Conservation (phyloP, 2,113 vertebrate genomes). For the Jacana jacana region DNA sequence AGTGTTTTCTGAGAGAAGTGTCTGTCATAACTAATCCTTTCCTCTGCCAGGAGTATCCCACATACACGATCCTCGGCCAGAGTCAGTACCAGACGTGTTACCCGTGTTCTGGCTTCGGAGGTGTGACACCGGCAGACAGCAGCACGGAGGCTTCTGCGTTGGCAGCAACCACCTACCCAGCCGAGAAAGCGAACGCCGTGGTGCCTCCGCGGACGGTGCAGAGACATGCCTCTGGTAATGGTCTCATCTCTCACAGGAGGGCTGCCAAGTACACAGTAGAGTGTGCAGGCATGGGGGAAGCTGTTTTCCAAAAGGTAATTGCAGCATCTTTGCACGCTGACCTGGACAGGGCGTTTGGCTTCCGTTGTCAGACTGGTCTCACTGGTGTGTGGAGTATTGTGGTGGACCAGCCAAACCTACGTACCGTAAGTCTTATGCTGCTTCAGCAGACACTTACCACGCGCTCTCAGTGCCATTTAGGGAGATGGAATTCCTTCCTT, state of each 20-base stretch:
- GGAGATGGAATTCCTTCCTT: neutral
- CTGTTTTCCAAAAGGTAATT: neutral
- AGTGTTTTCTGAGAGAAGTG: neutral
- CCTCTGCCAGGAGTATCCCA: slow-evolving; percentile 85
- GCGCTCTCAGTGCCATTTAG: neutral
- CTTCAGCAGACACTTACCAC: neutral
- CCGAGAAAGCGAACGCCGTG: slow-evolving; percentile 76
- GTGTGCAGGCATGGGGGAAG: neutral
- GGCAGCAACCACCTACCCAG: slow-evolving; percentile 74
- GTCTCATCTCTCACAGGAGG: neutral
- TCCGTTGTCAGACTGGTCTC: neutral
- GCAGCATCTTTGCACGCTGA: neutral
- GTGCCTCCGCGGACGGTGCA: slow-evolving; percentile 70
- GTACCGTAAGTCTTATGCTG: rapidly evolving
- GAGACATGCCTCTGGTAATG: slow-evolving; percentile 73
- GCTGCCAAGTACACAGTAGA: neutral
- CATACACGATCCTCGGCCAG: slow-evolving; percentile 90
- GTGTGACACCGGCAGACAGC: slow-evolving; percentile 72
- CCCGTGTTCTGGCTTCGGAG: slow-evolving; percentile 82
- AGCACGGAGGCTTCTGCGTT: slow-evolving; percentile 67
- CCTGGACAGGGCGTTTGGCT: neutral
- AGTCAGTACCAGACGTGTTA: slow-evolving; percentile 92
- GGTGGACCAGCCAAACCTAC: neutral
- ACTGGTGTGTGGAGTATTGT: neutral
- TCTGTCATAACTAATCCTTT: neutral